Evolutionary conservation across 2,113 vertebrate species (phyloP), one percentile per base, ranked within the genome.

Genomic region (Mystacornis crossleyi): DNA sequence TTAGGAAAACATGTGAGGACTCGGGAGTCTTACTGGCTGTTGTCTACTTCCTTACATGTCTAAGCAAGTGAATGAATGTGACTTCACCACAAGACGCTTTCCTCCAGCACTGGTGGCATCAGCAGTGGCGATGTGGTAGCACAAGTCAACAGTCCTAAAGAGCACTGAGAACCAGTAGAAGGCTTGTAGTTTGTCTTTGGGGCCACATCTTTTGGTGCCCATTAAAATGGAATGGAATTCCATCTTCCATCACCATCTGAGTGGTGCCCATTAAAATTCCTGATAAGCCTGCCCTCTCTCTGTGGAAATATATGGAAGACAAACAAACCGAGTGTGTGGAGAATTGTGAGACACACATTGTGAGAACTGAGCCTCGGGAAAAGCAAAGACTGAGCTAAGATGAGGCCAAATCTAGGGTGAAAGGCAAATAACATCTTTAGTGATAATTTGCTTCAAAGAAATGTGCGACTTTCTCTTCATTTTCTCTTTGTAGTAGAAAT

Each of bases 401-500:
- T 55, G 36, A 38, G 50, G 31, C 47, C 33, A 50, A 45, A 26
- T 66, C 38, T 26, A 4, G 23, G 55, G 23, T 8, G 24, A 58
- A 84, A 89, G 62, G 34, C 45, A 86, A 69, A 67, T 60, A 90
- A 82, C 12, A 12, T 55, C 21, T 16, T 58, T 83, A 72, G 38
- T 45, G 66, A 75, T 21, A 69, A 80, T 38, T 42, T 0, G 0
- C 55, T 86, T 95, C 16, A 71, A 67, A 89, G 66, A 74, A 87
- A 51, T 4, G 8, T 5, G 8, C 1, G 1, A 17, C 48, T 70
- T 92, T 43, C 36, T 90, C 28, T 57, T 66, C 0, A 0, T 57
- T 86, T 94, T 90, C 12, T 86, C 40, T 75, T 80, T 77, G 17
- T 54, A 54, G 21, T 23, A 58, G 38, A 85, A 89, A 67, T 91